phyloP scores from a whole-genome alignment of 1,140 invertebrate genomes.

The Lasaia peninsularis region DNA sequence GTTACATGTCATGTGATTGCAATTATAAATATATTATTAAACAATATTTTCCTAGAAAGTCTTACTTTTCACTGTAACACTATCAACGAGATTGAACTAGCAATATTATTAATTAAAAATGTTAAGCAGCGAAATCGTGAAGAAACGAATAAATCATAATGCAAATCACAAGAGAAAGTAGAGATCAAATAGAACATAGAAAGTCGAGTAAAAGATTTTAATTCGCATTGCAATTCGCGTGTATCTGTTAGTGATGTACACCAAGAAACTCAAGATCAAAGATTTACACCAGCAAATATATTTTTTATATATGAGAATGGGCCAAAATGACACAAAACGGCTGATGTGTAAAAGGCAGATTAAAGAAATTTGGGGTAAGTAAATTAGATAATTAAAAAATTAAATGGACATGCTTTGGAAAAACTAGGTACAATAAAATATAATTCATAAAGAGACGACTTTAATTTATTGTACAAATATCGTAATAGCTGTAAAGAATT shows the following conservation, averaged over 20 bases:
- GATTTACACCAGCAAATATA: neutral
- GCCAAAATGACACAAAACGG: too few relatives aligned
- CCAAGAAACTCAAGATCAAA: neutral
- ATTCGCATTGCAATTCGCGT: constrained; percentile 6
- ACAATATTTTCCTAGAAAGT: too few relatives aligned
- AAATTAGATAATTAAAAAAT: too few relatives aligned
- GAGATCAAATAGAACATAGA: neutral
- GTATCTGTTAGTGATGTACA: neutral
- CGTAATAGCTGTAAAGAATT: neutral
- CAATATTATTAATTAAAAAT: neutral
- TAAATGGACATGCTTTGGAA: too few relatives aligned
- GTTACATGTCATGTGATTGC: too few relatives aligned
- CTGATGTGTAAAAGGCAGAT: too few relatives aligned
- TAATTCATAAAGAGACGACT: neutral
- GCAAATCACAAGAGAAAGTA: neutral
- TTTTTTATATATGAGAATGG: too few relatives aligned
- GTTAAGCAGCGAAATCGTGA: neutral
- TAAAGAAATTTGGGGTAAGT: too few relatives aligned
- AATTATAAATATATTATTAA: too few relatives aligned
- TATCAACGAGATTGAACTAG: too few relatives aligned
- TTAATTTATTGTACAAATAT: neutral
- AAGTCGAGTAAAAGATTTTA: neutral
- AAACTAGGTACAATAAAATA: too few relatives aligned
- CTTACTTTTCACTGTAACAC: too few relatives aligned
- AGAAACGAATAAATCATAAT: constrained; percentile 1